These are phyloP conservation scores for Drosophila novamexicana DNA, from an alignment of 1,140 invertebrate species.

Conservation along the genomic window DNA sequence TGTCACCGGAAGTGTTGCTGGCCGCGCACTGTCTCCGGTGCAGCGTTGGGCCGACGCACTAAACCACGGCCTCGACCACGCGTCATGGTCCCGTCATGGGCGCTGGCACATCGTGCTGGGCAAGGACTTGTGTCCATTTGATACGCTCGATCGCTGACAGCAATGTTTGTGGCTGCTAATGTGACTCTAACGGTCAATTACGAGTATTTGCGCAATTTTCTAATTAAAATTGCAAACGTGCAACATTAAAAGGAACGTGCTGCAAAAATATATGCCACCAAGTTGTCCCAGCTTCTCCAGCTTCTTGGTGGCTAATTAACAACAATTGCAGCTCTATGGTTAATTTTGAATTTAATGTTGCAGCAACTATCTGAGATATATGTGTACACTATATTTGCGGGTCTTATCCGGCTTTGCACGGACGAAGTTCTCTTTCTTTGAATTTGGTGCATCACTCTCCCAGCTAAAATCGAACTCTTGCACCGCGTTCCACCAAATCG, in stretches of 20 bases:
- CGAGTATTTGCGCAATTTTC: conserved; percentile 51
- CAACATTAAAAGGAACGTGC: conserved; percentile 18
- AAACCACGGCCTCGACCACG: conserved; percentile 28
- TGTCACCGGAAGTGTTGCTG: conserved; percentile 84
- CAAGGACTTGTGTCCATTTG: conserved; percentile 29
- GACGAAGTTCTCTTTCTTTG: too few species aligned
- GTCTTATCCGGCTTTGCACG: too few species aligned
- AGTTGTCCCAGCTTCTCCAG: not conserved
- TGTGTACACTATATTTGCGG: not conserved
- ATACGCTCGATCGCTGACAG: conserved; percentile 53
- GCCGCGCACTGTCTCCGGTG: conserved; percentile 75
- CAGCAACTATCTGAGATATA: conserved; percentile 10
- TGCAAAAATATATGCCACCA: conserved; percentile 1
- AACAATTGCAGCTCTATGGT: conserved; percentile 30
- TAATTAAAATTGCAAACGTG: conserved; percentile 56
- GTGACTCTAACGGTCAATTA: conserved; percentile 53
- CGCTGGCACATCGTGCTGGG: not conserved
- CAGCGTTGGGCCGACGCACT: conserved; percentile 27
- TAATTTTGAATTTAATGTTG: conserved; percentile 16
- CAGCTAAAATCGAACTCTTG: too few species aligned
- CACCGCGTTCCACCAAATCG: too few species aligned
- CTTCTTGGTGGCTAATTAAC: conserved; percentile 30
- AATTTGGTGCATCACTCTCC: too few species aligned
- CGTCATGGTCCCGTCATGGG: conserved; percentile 2
- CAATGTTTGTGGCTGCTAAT: conserved; percentile 50